Percentiles rank a stretch among this genome's conserved stretches.
phyloP scores from a whole-genome alignment of 2,888 invertebrate species.

The Iphiclides podalirius region DNA sequence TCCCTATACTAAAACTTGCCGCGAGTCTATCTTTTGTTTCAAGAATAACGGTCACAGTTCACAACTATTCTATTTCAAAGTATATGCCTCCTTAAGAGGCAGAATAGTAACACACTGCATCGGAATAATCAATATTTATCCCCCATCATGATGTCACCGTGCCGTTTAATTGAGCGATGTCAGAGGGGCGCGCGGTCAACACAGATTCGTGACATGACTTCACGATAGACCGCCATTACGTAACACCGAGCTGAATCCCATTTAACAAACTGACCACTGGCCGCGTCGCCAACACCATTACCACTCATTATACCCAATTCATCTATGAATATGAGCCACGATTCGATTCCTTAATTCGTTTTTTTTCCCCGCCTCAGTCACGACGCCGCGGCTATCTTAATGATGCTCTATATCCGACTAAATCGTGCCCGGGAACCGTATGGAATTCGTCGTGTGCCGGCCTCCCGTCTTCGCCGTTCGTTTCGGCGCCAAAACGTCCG shows the following conservation, averaged over 20 bases:
- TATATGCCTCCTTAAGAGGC: too few species aligned
- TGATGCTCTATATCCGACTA: conserved; percentile 58
- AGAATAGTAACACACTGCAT: too few species aligned
- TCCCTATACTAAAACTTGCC: too few species aligned
- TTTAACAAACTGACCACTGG: conserved; percentile 32
- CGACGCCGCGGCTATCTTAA: conserved; percentile 51
- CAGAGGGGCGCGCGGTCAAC: conserved; percentile 33
- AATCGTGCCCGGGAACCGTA: conserved; percentile 47
- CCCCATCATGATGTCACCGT: conserved; percentile 26
- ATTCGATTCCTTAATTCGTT: conserved; percentile 35
- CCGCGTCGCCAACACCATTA: conserved; percentile 37
- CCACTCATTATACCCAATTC: conserved; percentile 44
- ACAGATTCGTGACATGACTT: conserved; percentile 37
- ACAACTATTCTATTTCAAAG: too few species aligned
- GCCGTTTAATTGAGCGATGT: conserved; percentile 31
- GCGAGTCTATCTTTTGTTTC: too few species aligned
- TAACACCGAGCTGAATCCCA: conserved; percentile 19
- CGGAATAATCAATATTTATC: too few species aligned
- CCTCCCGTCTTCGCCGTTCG: conserved; percentile 40
- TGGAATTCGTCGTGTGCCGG: conserved; percentile 47
- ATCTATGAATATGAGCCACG: conserved; percentile 31
- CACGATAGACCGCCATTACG: conserved; percentile 30
- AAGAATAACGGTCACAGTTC: too few species aligned
- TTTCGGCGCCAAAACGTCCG: conserved; percentile 32
- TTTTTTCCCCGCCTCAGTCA: conserved; percentile 43